Base-by-base conservation (phyloP, 2,113 vertebrate genomes). In the Strigops habroptila region DNA sequence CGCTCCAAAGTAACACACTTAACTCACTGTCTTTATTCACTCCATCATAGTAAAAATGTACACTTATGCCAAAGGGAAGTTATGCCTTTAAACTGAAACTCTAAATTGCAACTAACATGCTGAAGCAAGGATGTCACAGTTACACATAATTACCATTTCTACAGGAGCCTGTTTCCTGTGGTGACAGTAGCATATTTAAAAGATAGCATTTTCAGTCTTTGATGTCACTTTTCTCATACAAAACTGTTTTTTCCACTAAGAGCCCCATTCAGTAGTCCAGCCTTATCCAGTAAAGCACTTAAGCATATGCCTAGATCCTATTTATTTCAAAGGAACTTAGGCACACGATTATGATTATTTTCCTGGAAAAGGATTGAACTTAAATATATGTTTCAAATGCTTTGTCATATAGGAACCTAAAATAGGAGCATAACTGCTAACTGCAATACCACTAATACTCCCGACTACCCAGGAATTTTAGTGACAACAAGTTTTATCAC, bases 61-160 rank as follows among this genome's bases (percentile, higher is more conserved):
- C 84, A 33, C 70, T 94, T 81, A 74, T 14, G 64, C 81, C 90
- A 89, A 97, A 96, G 76, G 46, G 30, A 91, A 83, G 88, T 86
- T 91, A 75, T 52, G 74, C 69, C 95, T 95, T 95, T 79, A 93
- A 96, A 97, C 92, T 46, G 85, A 59, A 95, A 81, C 53, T 93
- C 43, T 15, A 86, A 96, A 93, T 33, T 91, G 83, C 77, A 95
- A 91, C 88, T 93, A 63, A 43, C 93, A 91, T 82, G 90, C 90
- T 93, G 81, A 95, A 95, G 91, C 64, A 91, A 95, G 62, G 79
- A 78, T 93, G 95, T 87, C 97, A 92, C 80, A 86, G 86, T 88
- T 82, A 94, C n/a, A 64, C 82, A 78, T 81, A 95, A 96, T 95
- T 95, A 93, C 64, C 84, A 95, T 94, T 95, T 77, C 83, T 93